A percentile compares a stretch with the other conserved stretches of the same genome.
Conservation (phyloP, 2,113 vertebrate species). For the Ptilonorhynchus violaceus region DNA sequence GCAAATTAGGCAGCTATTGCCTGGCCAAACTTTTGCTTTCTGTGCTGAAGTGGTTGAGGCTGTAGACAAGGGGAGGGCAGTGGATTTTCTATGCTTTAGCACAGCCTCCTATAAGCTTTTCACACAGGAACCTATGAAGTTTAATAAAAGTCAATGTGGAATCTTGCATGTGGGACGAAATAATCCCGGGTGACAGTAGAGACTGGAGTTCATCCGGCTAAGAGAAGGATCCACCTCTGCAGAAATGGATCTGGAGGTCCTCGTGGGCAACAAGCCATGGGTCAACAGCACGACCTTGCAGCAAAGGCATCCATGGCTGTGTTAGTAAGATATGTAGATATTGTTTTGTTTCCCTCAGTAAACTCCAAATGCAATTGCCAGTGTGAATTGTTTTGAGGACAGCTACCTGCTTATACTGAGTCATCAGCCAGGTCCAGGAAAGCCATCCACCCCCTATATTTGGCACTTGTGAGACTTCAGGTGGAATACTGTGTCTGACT, state of each 20-base stretch:
- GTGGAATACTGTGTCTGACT: not conserved
- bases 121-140: not conserved
- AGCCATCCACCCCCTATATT: not conserved
- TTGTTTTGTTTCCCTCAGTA: not conserved
- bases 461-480: not conserved
- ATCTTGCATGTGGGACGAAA: not conserved
- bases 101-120: not conserved
- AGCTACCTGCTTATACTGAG: not conserved
- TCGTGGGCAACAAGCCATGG: not conserved
- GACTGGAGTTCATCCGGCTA: no score
- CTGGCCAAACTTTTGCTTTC: not conserved
- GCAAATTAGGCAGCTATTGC: not conserved
- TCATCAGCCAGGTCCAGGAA: not conserved
- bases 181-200: rapidly evolving
- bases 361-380: not conserved
- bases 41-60: not conserved
- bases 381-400: not conserved
- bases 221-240: not conserved
- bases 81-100: not conserved
- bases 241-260: not conserved
- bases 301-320: not conserved
- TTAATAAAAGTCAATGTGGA: rapidly evolving
- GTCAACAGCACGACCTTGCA: not conserved
- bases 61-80: not conserved
- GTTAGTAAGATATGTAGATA: not conserved